Percentiles rank a stretch among this genome's conserved stretches.
Conservation (phyloP, 2,888 invertebrate genomes). For the Luperina nickerlii region DNA sequence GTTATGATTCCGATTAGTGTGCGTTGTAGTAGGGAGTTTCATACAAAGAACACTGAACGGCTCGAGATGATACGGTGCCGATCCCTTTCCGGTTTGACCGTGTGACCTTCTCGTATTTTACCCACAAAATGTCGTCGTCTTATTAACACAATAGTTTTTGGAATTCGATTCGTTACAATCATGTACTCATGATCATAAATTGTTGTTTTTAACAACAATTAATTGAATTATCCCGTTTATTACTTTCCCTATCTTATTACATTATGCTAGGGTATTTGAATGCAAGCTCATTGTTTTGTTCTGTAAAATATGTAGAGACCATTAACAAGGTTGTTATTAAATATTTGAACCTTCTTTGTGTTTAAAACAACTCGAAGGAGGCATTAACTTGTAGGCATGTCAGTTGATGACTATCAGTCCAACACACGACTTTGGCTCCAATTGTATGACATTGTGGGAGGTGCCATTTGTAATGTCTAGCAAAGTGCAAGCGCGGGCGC, state of each 20-base stretch:
- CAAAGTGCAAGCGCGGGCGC: conserved; percentile 75
- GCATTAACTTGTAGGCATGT: conserved; percentile 57
- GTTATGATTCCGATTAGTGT: too few species aligned
- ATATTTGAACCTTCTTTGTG: conserved; percentile 22
- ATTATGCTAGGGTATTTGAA: background rate
- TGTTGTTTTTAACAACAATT: background rate
- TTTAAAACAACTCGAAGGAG: conserved; percentile 39
- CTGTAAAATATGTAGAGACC: background rate
- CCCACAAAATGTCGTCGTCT: background rate
- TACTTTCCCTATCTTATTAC: background rate
- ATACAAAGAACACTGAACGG: too few species aligned
- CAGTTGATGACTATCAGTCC: conserved; percentile 72
- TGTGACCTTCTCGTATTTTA: background rate
- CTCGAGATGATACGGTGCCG: too few species aligned
- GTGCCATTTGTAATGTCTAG: conserved; percentile 81
- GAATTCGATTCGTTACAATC: background rate
- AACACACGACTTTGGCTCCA: conserved; percentile 70
- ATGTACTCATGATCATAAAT: background rate
- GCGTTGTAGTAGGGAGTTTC: too few species aligned
- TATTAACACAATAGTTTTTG: background rate
- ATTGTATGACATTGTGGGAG: conserved; percentile 80
- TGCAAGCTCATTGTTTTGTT: conserved; percentile 19
- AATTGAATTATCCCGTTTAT: background rate
- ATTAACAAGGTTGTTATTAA: conserved; percentile 1
- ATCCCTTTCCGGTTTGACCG: too few species aligned